These are phyloP conservation scores for Heteractis magnifica DNA, from an alignment of 92 coral and sea anemone genomes.

Conservation along the genomic window DNA sequence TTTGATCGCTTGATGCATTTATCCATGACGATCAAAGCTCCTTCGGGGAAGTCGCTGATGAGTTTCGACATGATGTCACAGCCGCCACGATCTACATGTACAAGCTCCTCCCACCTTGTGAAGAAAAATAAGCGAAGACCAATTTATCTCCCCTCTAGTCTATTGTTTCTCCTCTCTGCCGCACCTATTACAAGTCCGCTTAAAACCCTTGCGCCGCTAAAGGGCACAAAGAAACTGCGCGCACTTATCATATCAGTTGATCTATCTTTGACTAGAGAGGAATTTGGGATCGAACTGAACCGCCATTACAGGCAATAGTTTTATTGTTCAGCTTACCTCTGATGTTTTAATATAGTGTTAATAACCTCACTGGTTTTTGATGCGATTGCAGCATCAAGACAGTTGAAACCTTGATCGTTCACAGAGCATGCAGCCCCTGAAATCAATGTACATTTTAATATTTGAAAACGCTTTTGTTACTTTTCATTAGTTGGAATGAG, in stretches of 20 bases:
- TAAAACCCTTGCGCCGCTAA: no score
- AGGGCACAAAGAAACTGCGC: no score
- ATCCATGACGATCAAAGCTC: constrained; percentile 72
- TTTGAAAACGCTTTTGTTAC: background rate
- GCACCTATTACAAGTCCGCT: no score
- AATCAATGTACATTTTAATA: background rate
- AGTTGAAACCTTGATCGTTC: constrained; percentile 1
- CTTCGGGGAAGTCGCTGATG: constrained; percentile 71
- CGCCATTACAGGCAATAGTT: no score
- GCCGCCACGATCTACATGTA: constrained; percentile 11
- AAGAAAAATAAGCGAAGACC: background rate
- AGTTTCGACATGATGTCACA: constrained; percentile 62
- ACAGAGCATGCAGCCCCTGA: constrained; percentile 1
- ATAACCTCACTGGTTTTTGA: constrained; percentile 1
- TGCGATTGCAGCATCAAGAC: constrained; percentile 3
- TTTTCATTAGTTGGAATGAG: no score
- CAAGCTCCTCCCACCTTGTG: constrained; percentile 23
- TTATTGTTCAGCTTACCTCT: background rate
- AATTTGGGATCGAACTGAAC: no score
- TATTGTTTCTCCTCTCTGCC: no score
- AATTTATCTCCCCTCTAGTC: no score
- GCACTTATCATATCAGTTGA: no score
- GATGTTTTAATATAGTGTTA: background rate
- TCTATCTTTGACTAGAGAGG: no score
- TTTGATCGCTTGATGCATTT: constrained; percentile 65